These are phyloP conservation scores for Chymomyza costata DNA, from an alignment of 1,140 invertebrate genomes.

Conservation along the genomic window DNA sequence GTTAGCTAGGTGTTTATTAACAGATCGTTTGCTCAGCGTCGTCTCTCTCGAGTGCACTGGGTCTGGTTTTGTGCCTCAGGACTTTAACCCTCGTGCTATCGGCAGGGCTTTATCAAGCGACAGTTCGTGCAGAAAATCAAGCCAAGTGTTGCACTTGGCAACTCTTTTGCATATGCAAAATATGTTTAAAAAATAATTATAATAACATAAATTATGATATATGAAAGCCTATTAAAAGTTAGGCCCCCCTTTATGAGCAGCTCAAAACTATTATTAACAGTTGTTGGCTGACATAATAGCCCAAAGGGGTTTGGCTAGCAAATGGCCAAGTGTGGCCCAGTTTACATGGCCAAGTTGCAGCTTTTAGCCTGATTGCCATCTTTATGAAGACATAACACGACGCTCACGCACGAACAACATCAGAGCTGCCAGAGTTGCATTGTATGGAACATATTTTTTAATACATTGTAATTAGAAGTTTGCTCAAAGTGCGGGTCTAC, in stretches of 20 bases:
- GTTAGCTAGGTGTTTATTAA: slow-evolving; percentile 71
- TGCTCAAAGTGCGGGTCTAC: not conserved
- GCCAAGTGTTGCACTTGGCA: slow-evolving; percentile 57
- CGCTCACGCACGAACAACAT: slow-evolving; percentile 22
- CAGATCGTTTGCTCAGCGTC: slow-evolving; percentile 68
- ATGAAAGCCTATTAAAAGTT: slow-evolving; percentile 19
- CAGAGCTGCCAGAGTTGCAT: not conserved
- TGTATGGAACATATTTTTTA: no score
- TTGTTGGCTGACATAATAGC: not conserved
- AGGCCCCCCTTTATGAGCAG: slow-evolving; percentile 3
- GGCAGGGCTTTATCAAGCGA: slow-evolving; percentile 33
- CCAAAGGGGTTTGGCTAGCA: slow-evolving; percentile 20
- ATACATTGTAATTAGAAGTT: not conserved
- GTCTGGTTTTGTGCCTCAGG: no score
- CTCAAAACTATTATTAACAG: not conserved
- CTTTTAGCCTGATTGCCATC: slow-evolving; percentile 54
- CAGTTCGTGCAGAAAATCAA: slow-evolving; percentile 64
- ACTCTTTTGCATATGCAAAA: slow-evolving; percentile 8
- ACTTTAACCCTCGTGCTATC: slow-evolving; percentile 1
- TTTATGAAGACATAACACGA: slow-evolving; percentile 74
- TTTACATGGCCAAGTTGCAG: slow-evolving; percentile 43
- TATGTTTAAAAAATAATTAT: slow-evolving; percentile 69
- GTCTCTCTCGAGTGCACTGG: slow-evolving; percentile 22
- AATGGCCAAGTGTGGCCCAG: slow-evolving; percentile 55
- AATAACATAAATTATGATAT: slow-evolving; percentile 55